Percentiles rank a stretch among this genome's conserved stretches.
Evolutionary conservation across 2,888 invertebrate species (phyloP).

Genomic region (Aspidapion aeneum): DNA sequence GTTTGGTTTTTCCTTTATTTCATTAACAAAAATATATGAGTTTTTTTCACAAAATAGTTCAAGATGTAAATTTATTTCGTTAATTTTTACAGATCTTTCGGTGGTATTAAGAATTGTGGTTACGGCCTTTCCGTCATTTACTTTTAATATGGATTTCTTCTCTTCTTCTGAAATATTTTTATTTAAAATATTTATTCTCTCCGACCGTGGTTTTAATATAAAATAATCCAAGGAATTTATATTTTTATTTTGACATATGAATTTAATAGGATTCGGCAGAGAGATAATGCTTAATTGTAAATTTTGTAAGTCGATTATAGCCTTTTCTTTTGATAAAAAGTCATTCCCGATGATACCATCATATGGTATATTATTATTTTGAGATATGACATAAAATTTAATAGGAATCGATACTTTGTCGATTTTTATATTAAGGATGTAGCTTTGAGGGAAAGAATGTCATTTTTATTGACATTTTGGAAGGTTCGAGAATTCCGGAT

Average conservation of each 20-base stretch:
- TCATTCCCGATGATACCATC: constrained; percentile 30
- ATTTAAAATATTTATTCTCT: constrained; percentile 26
- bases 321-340: constrained; percentile 17
- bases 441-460: constrained; percentile 11
- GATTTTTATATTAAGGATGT: constrained; percentile 8
- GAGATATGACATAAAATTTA: constrained; percentile 21
- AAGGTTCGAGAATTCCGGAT: background rate
- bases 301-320: constrained; percentile 13
- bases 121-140: constrained; percentile 5
- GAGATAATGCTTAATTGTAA: background rate
- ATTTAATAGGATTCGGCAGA: no score
- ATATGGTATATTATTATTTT: constrained; percentile 18
- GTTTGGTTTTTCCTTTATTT: constrained; percentile 7
- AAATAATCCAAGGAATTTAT: background rate
- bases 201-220: constrained; percentile 20
- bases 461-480: constrained; percentile 1
- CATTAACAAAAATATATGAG: background rate
- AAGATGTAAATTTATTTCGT: constrained; percentile 18
- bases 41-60: constrained; percentile 14
- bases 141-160: constrained; percentile 15
- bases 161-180: constrained; percentile 20
- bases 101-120: constrained; percentile 26
- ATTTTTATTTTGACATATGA: no score
- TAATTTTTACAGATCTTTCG: constrained; percentile 22
- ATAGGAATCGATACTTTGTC: constrained; percentile 8